Conservation (phyloP, 2,797 vertebrate species). For the Tangara arthus region DNA sequence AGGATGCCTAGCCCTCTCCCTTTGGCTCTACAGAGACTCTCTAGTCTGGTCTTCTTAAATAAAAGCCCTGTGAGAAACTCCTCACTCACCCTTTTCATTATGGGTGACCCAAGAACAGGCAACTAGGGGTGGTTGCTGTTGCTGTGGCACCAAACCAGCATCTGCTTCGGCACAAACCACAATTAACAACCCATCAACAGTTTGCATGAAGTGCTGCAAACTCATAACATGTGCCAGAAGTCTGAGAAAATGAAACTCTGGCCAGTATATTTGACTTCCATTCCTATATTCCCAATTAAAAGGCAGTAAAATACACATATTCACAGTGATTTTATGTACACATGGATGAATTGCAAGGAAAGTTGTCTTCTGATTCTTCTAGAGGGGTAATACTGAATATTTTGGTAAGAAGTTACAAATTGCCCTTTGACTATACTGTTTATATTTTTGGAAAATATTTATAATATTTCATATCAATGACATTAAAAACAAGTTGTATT, state of each 20-base stretch:
- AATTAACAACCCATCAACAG: background rate
- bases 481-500: background rate
- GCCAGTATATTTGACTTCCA: background rate
- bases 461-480: background rate
- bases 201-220: background rate
- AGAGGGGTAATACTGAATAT: background rate
- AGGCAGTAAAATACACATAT: background rate
- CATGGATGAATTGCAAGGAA: background rate
- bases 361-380: background rate
- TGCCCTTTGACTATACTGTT: background rate
- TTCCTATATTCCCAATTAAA: background rate
- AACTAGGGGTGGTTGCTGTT: background rate
- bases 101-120: background rate
- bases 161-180: background rate
- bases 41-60: background rate
- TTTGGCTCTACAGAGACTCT: background rate
- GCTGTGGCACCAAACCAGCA: rapidly evolving
- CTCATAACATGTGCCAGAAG: background rate
- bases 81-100: background rate
- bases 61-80: background rate
- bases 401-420: background rate
- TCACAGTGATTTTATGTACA: background rate
- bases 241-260: background rate
- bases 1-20: background rate
- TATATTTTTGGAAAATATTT: background rate